phyloP scores from a whole-genome alignment of 2,888 invertebrate species.

The Tenthredo scrophulariae region DNA sequence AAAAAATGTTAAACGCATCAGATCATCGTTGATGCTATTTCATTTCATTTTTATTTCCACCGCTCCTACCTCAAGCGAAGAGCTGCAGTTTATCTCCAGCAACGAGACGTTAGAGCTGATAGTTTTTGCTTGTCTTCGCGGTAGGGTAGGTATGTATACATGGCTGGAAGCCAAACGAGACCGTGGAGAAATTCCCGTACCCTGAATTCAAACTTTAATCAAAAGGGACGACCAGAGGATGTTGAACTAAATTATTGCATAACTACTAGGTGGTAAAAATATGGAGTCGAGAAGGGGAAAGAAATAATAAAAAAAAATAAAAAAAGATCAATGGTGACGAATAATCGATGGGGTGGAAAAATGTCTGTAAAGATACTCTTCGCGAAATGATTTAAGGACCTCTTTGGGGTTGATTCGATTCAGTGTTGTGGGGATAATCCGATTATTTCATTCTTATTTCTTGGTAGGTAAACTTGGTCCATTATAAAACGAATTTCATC shows the following conservation, averaged over 20 bases:
- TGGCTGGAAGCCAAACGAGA: slow-evolving; percentile 18
- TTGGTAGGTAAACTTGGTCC: neutral
- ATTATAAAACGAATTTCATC: neutral
- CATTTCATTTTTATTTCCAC: neutral
- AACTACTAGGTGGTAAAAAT: neutral
- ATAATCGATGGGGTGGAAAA: neutral
- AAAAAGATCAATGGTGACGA: neutral
- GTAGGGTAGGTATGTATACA: neutral
- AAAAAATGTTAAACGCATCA: neutral
- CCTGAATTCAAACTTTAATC: neutral
- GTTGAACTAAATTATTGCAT: neutral
- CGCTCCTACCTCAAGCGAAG: neutral
- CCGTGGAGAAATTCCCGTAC: slow-evolving; percentile 6
- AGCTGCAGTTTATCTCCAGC: slow-evolving; percentile 9
- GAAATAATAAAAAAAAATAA: neutral
- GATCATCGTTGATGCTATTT: neutral
- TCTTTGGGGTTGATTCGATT: neutral
- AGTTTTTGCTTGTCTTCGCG: neutral
- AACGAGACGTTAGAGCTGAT: neutral
- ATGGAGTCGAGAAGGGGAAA: neutral
- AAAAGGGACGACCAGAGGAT: neutral
- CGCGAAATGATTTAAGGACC: neutral
- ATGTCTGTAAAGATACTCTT: neutral
- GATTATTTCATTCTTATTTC: neutral
- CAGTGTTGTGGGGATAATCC: neutral